phyloP scores from a whole-genome alignment of 2,797 vertebrate species.

The Okamejei kenojei region DNA sequence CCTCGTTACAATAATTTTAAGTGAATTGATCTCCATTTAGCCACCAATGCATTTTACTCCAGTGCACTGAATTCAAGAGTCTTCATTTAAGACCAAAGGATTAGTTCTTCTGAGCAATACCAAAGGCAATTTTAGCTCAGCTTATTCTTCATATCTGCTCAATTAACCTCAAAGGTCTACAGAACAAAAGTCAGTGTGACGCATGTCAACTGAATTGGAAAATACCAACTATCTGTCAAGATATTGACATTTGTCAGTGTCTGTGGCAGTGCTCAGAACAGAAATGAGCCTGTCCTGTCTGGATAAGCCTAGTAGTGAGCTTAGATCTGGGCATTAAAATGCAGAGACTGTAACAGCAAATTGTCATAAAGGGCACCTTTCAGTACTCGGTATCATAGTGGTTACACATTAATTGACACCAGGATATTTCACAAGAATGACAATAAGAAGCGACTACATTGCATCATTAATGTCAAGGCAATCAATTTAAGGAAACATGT shows the following conservation, averaged over 20 bases:
- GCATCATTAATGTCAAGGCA: background rate
- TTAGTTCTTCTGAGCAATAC: conserved; percentile 50
- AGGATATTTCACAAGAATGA: background rate
- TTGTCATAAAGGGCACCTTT: background rate
- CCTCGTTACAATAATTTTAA: conserved; percentile 40
- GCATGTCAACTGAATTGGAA: conserved; percentile 52
- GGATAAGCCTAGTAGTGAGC: conserved; percentile 39
- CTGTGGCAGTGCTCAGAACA: conserved; percentile 41
- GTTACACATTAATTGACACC: background rate
- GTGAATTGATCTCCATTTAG: conserved; percentile 45
- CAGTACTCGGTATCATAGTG: background rate
- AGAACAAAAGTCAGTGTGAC: conserved; percentile 50
- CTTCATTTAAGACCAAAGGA: conserved; percentile 50
- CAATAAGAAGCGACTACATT: background rate
- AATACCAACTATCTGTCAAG: conserved; percentile 50
- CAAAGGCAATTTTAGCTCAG: conserved; percentile 46
- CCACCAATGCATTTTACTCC: conserved; percentile 42
- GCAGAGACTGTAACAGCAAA: background rate
- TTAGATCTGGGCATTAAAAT: conserved; percentile 42
- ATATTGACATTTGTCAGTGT: conserved; percentile 45
- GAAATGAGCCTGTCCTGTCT: conserved; percentile 40
- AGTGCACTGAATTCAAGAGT: conserved; percentile 43
- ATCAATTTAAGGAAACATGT: background rate
- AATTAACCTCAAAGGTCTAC: conserved; percentile 55
- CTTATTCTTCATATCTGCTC: conserved; percentile 55